Conservation (phyloP, 2,797 vertebrate species). For the Macropus fuliginosus region DNA sequence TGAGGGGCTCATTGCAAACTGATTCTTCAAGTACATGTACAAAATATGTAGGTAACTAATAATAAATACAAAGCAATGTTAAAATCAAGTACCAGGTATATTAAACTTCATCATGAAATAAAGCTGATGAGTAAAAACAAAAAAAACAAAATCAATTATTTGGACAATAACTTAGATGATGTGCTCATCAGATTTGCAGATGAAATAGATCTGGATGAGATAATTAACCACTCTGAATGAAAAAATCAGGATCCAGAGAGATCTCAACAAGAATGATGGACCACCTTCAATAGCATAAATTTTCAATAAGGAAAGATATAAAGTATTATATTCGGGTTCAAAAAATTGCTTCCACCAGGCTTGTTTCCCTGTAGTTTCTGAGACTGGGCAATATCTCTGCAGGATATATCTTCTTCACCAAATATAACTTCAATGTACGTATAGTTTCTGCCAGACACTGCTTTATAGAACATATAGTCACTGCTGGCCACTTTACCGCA, state of each 20-base stretch:
- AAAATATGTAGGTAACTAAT: background rate
- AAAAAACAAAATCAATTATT: background rate
- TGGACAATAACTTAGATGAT: background rate
- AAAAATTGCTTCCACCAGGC: background rate
- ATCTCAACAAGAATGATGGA: background rate
- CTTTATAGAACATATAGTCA: background rate
- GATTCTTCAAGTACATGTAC: background rate
- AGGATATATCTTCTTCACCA: background rate
- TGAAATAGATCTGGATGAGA: background rate
- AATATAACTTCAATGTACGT: background rate
- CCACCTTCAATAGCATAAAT: no score
- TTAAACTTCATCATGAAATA: background rate
- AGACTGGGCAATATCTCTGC: background rate
- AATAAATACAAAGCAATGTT: background rate
- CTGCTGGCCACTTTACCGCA: background rate
- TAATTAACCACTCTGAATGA: background rate
- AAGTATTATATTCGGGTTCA: background rate
- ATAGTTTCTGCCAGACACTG: background rate
- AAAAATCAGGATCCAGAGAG: background rate
- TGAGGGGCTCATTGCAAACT: background rate
- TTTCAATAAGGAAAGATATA: no score
- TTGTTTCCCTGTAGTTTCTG: background rate
- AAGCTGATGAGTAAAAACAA: background rate
- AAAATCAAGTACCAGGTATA: background rate
- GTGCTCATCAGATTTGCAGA: no score